These are phyloP conservation scores for Melanerpes formicivorus DNA, from an alignment of 2,113 vertebrate species.

Conservation along the genomic window DNA sequence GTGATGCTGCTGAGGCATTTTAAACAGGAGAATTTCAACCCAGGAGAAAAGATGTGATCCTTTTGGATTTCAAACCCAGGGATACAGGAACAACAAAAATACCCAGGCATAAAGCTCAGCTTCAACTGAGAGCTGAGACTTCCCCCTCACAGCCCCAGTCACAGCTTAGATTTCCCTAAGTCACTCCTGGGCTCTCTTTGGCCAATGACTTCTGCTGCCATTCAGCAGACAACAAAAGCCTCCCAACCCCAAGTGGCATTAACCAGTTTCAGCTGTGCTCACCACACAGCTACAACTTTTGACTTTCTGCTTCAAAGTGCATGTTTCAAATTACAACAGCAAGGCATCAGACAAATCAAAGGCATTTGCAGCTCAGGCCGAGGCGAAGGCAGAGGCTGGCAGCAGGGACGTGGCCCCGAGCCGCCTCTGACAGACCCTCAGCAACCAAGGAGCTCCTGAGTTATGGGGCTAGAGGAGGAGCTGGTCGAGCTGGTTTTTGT, in stretches of 20 bases:
- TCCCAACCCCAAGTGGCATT: not conserved
- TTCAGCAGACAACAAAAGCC: not conserved
- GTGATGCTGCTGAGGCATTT: not conserved
- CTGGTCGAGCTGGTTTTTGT: not conserved
- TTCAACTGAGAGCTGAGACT: not conserved
- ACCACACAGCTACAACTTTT: not conserved
- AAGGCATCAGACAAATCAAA: not conserved
- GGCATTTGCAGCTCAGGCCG: not conserved
- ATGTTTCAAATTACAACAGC: not conserved
- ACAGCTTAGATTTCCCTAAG: not conserved
- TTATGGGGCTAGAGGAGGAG: not conserved
- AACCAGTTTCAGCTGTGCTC: not conserved
- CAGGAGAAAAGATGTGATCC: accelerated
- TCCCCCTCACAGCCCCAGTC: not conserved
- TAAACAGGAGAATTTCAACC: not conserved
- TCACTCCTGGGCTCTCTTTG: not conserved
- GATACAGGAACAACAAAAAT: not conserved
- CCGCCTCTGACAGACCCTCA: not conserved
- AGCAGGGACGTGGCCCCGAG: not conserved
- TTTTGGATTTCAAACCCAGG: not conserved
- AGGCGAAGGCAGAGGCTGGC: not conserved
- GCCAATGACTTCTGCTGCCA: not conserved
- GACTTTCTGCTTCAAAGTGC: slow-evolving; percentile 22
- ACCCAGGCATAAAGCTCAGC: not conserved
- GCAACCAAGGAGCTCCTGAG: not conserved